Percentiles rank a stretch among this genome's conserved stretches.
Evolutionary conservation across 2,113 vertebrate species (phyloP).

Genomic region (Channa argus): DNA sequence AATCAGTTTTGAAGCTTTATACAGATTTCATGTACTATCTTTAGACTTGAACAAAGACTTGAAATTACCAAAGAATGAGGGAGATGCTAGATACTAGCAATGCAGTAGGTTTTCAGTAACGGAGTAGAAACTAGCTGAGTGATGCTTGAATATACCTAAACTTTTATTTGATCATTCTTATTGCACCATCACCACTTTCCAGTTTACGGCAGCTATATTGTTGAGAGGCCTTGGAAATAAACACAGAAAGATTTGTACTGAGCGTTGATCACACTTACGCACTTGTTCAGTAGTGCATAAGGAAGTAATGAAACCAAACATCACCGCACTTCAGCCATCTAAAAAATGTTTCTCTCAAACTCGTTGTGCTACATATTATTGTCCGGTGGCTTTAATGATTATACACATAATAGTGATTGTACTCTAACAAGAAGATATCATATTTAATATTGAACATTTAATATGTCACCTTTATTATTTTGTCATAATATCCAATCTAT

Average conservation of each 20-base stretch:
- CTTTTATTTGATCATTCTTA: constrained; percentile 1
- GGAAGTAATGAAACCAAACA: constrained; percentile 21
- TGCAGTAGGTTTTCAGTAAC: neutral
- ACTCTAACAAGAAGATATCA: neutral
- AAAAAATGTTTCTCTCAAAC: constrained; percentile 22
- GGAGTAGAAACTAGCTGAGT: constrained; percentile 13
- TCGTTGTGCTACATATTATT: neutral
- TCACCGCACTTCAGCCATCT: neutral
- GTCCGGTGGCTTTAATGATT: neutral
- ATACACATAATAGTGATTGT: neutral
- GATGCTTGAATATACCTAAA: neutral
- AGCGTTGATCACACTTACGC: neutral
- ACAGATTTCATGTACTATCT: neutral
- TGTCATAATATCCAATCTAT: no score
- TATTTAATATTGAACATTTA: neutral
- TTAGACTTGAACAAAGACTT: neutral
- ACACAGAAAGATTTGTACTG: constrained; percentile 12
- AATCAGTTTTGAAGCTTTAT: neutral
- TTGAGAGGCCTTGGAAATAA: constrained; percentile 28
- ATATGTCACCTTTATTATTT: neutral
- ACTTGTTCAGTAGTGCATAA: neutral
- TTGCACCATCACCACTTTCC: neutral
- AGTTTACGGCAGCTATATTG: constrained; percentile 15
- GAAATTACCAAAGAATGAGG: constrained; percentile 3
- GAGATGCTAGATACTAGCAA: neutral